Percentiles rank a stretch among this genome's conserved stretches.
Conservation (phyloP, 2,113 vertebrate species). For the Sciurus niger region DNA sequence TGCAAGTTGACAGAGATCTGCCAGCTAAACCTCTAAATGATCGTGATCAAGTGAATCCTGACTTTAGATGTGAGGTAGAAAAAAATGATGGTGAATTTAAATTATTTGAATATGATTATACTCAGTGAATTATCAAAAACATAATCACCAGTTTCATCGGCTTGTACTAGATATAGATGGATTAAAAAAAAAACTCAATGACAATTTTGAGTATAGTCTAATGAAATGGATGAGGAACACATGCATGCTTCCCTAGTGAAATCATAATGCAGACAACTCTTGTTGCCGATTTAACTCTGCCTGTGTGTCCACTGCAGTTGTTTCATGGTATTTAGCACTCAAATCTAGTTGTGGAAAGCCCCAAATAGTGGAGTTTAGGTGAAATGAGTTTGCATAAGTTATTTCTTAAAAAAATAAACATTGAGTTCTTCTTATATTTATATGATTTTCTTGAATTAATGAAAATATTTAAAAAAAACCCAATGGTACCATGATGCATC, state of each 20-base stretch:
- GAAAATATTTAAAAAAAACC: background rate
- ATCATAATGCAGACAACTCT: background rate
- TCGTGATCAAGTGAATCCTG: background rate
- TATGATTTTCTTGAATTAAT: background rate
- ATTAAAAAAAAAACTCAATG: background rate
- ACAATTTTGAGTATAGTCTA: background rate
- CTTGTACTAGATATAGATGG: background rate
- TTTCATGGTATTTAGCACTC: background rate
- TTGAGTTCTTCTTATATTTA: background rate
- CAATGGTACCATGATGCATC: background rate
- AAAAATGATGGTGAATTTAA: background rate
- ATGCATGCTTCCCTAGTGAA: background rate
- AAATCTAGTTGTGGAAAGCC: background rate
- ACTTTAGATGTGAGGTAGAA: slow-evolving; percentile 1
- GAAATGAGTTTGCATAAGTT: background rate
- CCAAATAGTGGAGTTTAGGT: background rate
- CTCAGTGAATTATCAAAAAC: background rate
- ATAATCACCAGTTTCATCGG: background rate
- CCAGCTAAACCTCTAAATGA: background rate
- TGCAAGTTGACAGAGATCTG: slow-evolving; percentile 49
- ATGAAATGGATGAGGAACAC: background rate
- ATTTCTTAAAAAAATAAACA: slow-evolving; percentile 2
- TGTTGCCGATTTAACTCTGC: background rate
- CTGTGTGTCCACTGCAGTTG: background rate
- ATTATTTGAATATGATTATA: background rate